Conservation (phyloP, 2,888 invertebrate genomes). For the Erebia epiphron region DNA sequence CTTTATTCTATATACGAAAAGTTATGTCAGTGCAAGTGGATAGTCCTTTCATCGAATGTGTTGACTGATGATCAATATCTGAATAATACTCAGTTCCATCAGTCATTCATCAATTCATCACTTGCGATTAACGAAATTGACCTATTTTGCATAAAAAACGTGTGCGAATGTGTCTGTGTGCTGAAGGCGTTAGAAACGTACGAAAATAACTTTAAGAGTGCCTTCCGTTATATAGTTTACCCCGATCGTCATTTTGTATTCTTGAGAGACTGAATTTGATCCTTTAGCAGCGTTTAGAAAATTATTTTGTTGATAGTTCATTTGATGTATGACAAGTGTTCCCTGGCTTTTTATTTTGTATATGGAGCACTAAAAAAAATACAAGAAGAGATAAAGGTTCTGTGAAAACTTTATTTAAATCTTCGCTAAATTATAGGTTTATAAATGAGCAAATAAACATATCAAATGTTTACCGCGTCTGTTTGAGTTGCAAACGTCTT, state of each 20-base stretch:
- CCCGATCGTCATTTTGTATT: slow-evolving; percentile 54
- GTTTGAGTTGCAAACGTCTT: slow-evolving; percentile 45
- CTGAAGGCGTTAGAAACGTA: too few species aligned
- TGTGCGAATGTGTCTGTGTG: too few species aligned
- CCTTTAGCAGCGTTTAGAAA: slow-evolving; percentile 77
- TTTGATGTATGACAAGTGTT: slow-evolving; percentile 39
- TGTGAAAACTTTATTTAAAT: slow-evolving; percentile 20
- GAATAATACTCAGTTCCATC: too few species aligned
- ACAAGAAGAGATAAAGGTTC: slow-evolving; percentile 6
- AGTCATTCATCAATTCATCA: too few species aligned
- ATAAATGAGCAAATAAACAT: slow-evolving; percentile 68
- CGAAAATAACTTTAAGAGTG: slow-evolving; percentile 22
- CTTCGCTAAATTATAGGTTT: slow-evolving; percentile 50
- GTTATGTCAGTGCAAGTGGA: too few species aligned
- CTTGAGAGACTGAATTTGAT: slow-evolving; percentile 76
- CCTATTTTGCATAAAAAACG: too few species aligned
- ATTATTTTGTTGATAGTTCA: slow-evolving; percentile 64
- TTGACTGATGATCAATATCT: too few species aligned
- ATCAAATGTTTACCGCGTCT: slow-evolving; percentile 64
- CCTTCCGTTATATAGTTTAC: slow-evolving; percentile 44
- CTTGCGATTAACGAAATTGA: too few species aligned
- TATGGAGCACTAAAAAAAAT: not conserved
- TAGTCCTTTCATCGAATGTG: too few species aligned
- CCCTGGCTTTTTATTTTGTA: too few species aligned
- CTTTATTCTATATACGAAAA: too few species aligned